These are phyloP conservation scores for Euclidia mi DNA, from an alignment of 2,888 invertebrate species.

Conservation along the genomic window DNA sequence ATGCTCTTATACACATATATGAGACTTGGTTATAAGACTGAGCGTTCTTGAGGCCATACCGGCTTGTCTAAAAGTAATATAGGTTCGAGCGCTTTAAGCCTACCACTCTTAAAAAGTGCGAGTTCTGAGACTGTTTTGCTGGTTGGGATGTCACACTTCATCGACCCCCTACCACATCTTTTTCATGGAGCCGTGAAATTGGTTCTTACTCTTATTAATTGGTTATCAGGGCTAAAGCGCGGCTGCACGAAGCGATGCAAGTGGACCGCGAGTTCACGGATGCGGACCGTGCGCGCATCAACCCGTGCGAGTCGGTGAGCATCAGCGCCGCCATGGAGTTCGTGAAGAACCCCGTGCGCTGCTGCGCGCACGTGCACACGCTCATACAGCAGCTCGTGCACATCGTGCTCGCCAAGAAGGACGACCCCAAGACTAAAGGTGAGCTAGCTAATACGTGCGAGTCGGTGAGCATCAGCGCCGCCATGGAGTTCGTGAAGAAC, in stretches of 20 bases:
- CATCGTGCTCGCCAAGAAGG: conserved; percentile 95
- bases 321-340: conserved; percentile 97
- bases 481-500: conserved; percentile 98
- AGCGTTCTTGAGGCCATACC: no score
- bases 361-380: conserved; percentile 97
- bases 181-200: no score
- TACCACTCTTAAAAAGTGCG: no score
- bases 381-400: conserved; percentile 96
- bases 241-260: conserved; percentile 97
- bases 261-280: conserved; percentile 95
- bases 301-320: conserved; percentile 97
- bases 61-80: no score
- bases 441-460: conserved; percentile 94
- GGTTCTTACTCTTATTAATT: no score
- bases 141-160: no score
- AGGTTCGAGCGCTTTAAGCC: no score
- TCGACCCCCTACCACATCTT: no score
- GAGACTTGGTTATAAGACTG: no score
- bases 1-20: no score
- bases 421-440: conserved; percentile 96
- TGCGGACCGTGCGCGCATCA: conserved; percentile 96
- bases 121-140: no score
- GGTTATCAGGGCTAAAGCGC: conserved; percentile 96
- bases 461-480: conserved; percentile 97
- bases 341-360: conserved; percentile 98